phyloP scores from a whole-genome alignment of 2,113 vertebrate species.

The Odontophorus gujanensis region DNA sequence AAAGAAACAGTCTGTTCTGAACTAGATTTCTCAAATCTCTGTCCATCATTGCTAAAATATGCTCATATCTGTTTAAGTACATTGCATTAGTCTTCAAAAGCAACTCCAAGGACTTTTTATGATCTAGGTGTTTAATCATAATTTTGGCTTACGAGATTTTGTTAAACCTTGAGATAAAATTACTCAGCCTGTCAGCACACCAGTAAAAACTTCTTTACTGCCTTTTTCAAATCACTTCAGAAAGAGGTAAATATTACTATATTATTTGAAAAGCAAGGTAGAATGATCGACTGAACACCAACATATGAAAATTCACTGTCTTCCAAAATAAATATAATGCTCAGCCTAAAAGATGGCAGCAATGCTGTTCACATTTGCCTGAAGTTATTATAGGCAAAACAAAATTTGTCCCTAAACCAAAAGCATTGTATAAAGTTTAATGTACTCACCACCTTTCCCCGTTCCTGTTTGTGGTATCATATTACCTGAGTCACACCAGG shows the following conservation, averaged over 20 bases:
- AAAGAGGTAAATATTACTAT: background rate
- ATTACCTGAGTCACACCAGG: background rate
- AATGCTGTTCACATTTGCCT: background rate
- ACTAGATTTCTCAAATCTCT: background rate
- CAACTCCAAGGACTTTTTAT: background rate
- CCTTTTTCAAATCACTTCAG: background rate
- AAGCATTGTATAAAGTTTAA: background rate
- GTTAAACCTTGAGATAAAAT: slow-evolving; percentile 3
- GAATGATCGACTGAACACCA: background rate
- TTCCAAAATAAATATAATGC: background rate
- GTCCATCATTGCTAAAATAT: background rate
- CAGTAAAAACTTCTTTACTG: background rate
- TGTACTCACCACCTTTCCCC: background rate
- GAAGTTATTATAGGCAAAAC: background rate
- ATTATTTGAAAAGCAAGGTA: background rate
- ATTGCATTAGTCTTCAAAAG: background rate
- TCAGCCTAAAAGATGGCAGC: background rate
- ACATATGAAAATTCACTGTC: background rate
- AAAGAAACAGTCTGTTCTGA: background rate
- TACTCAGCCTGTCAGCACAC: background rate
- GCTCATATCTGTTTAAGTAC: background rate
- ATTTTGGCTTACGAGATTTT: background rate
- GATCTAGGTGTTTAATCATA: background rate
- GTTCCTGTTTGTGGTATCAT: background rate
- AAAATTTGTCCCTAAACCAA: background rate